Percentiles rank a stretch among this genome's conserved stretches.
Evolutionary conservation across 2,888 invertebrate genomes (phyloP).

Genomic region (Calephelis perditalis): DNA sequence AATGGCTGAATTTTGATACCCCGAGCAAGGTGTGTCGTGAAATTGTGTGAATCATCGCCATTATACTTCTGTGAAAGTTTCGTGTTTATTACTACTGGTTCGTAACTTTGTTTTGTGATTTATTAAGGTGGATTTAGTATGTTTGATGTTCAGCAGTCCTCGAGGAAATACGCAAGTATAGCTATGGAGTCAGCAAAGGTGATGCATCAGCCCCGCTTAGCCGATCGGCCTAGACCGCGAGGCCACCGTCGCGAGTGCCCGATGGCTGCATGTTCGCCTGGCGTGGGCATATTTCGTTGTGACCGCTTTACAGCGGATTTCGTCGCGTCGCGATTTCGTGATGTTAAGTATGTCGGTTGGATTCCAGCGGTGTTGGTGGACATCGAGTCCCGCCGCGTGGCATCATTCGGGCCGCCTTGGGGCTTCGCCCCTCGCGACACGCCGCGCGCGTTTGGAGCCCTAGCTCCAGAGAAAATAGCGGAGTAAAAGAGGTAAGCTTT

Average conservation of each 20-base stretch:
- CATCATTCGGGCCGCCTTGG: constrained; percentile 41
- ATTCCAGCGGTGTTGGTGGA: constrained; percentile 69
- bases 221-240: constrained; percentile 60
- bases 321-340: constrained; percentile 59
- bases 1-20: constrained; percentile 58
- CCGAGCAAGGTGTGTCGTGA: constrained; percentile 69
- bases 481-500: constrained; percentile 62
- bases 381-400: constrained; percentile 65
- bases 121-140: constrained; percentile 71
- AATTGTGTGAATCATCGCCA: constrained; percentile 51
- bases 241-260: constrained; percentile 66
- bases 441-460: constrained; percentile 75
- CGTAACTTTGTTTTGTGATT: constrained; percentile 76
- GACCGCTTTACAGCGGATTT: constrained; percentile 42
- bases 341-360: constrained; percentile 67
- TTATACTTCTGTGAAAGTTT: constrained; percentile 73
- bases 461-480: constrained; percentile 60
- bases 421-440: constrained; percentile 48
- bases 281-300: constrained; percentile 59
- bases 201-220: constrained; percentile 32
- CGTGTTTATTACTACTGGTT: constrained; percentile 72
- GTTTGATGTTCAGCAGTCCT: constrained; percentile 56
- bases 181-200: constrained; percentile 39
- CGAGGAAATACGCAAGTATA: constrained; percentile 33
- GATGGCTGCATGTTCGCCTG: constrained; percentile 66